Evolutionary conservation across 1,140 invertebrate species (phyloP).

Genomic region (Chymomyza costata): DNA sequence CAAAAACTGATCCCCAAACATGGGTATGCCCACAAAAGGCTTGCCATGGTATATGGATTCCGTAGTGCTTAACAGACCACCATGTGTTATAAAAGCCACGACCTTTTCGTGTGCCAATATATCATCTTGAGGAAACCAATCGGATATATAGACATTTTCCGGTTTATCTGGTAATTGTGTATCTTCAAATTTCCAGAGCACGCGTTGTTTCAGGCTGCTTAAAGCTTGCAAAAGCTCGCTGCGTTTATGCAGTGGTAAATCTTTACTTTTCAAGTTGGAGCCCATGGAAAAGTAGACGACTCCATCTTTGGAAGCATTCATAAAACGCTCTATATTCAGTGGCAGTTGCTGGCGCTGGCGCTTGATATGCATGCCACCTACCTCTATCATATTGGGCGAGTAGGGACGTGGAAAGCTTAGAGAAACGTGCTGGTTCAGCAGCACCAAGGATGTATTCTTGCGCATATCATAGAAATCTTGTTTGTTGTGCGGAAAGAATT

Average conservation of each 20-base stretch:
- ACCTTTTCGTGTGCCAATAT: conserved; percentile 83
- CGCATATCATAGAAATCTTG: conserved; percentile 53
- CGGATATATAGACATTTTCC: conserved; percentile 79
- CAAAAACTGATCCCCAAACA: conserved; percentile 80
- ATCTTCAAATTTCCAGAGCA: conserved; percentile 84
- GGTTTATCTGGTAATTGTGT: conserved; percentile 77
- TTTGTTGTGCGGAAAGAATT: conserved; percentile 69
- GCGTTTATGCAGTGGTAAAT: conserved; percentile 76
- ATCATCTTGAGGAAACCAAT: conserved; percentile 85
- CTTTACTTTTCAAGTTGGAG: conserved; percentile 78
- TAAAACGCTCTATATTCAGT: conserved; percentile 76
- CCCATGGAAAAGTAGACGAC: conserved; percentile 81
- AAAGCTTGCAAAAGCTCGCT: conserved; percentile 78
- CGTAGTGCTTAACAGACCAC: conserved; percentile 82
- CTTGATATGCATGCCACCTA: conserved; percentile 79
- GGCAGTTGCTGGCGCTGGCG: conserved; percentile 70
- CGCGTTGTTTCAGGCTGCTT: conserved; percentile 77
- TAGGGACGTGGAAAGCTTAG: conserved; percentile 77
- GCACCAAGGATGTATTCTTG: conserved; percentile 76
- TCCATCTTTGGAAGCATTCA: conserved; percentile 78
- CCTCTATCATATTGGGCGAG: conserved; percentile 77
- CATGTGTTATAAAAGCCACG: conserved; percentile 83
- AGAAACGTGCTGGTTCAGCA: conserved; percentile 78
- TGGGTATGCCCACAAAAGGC: conserved; percentile 83
- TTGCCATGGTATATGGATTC: conserved; percentile 84